Evolutionary conservation across 2,888 invertebrate genomes (phyloP).

Genomic region (Brenthis daphne): DNA sequence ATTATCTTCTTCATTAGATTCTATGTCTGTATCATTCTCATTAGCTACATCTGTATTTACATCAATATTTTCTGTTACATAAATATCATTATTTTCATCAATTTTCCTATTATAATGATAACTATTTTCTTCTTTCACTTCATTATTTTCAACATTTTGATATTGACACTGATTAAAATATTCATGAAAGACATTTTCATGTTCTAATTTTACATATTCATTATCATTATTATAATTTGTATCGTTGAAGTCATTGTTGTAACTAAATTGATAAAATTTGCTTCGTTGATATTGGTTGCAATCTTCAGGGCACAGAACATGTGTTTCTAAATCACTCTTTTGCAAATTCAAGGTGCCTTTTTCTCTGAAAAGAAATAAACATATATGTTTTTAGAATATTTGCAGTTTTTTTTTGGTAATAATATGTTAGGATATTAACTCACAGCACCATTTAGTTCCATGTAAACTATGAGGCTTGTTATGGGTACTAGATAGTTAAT

Average conservation of each 20-base stretch:
- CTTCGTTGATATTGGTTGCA: slow-evolving; percentile 48
- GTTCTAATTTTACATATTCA: slow-evolving; percentile 48
- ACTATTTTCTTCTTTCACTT: slow-evolving; percentile 35
- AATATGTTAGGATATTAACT: no score
- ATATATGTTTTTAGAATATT: background rate
- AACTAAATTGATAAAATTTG: slow-evolving; percentile 39
- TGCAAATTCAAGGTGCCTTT: slow-evolving; percentile 64
- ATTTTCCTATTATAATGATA: slow-evolving; percentile 27
- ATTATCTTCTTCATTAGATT: slow-evolving; percentile 3
- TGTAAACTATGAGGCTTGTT: no score
- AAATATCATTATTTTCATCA: slow-evolving; percentile 22
- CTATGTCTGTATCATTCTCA: background rate
- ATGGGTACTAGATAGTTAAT: no score
- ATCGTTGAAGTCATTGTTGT: slow-evolving; percentile 42
- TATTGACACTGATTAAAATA: slow-evolving; percentile 32
- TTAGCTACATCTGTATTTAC: slow-evolving; percentile 1
- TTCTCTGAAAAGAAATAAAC: slow-evolving; percentile 57
- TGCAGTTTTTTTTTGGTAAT: no score
- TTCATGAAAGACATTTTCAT: slow-evolving; percentile 42
- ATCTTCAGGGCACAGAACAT: slow-evolving; percentile 60
- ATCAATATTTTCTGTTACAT: background rate
- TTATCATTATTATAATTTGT: slow-evolving; percentile 39
- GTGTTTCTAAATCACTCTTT: slow-evolving; percentile 53
- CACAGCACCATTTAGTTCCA: no score
- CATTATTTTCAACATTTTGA: slow-evolving; percentile 35